Percentiles rank a stretch among this genome's conserved stretches.
Conservation (phyloP, 2,113 vertebrate genomes). For the Nettapus auritus region DNA sequence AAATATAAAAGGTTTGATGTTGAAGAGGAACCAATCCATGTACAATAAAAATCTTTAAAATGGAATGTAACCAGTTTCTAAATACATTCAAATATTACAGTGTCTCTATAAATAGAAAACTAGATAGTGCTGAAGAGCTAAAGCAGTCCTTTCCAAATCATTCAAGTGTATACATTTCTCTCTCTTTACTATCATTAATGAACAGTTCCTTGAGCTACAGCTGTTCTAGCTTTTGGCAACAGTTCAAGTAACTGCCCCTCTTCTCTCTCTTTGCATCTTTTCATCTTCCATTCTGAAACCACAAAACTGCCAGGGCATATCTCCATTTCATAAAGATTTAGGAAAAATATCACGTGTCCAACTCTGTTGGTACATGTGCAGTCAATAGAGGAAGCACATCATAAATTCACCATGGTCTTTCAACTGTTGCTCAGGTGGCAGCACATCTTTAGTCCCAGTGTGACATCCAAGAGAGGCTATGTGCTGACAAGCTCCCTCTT, state of each 20-base stretch:
- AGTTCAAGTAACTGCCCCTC: slow-evolving; percentile 53
- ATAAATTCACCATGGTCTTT: background rate
- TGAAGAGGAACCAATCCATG: background rate
- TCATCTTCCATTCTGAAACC: slow-evolving; percentile 53
- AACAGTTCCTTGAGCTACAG: slow-evolving; percentile 31
- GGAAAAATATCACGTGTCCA: background rate
- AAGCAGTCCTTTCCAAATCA: background rate
- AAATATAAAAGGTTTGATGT: background rate
- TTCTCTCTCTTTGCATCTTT: slow-evolving; percentile 19
- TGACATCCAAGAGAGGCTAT: background rate
- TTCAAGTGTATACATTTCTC: slow-evolving; percentile 34
- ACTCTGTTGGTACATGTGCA: background rate
- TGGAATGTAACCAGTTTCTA: slow-evolving; percentile 72
- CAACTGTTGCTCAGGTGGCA: background rate
- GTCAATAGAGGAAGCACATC: background rate
- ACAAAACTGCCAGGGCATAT: slow-evolving; percentile 1
- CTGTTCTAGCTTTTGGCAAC: slow-evolving; percentile 57
- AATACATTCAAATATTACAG: slow-evolving; percentile 25
- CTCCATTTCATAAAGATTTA: slow-evolving; percentile 50
- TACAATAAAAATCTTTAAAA: slow-evolving; percentile 31
- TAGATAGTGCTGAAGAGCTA: slow-evolving; percentile 14
- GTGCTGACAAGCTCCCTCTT: slow-evolving; percentile 32
- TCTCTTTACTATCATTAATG: slow-evolving; percentile 22
- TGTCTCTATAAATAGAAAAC: slow-evolving; percentile 19
- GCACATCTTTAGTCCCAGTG: background rate